These are phyloP conservation scores for Ypsolopha scabrella DNA, from an alignment of 2,888 invertebrate genomes.

Conservation along the genomic window DNA sequence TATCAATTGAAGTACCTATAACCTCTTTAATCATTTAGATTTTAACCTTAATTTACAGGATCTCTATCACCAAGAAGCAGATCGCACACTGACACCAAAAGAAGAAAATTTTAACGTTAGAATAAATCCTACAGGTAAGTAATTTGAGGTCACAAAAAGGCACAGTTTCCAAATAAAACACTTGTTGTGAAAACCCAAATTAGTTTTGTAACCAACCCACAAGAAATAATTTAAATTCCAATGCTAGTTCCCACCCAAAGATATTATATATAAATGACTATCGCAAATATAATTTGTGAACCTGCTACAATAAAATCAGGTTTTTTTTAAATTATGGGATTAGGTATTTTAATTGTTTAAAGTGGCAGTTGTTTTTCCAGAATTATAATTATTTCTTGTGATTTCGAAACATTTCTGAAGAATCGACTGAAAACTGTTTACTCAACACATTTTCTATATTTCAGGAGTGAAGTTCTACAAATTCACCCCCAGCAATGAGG, in stretches of 20 bases:
- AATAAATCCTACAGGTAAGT: constrained; percentile 65
- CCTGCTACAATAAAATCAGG: no score
- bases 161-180: background rate
- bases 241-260: background rate
- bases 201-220: background rate
- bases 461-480: constrained; percentile 56
- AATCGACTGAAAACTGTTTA: no score
- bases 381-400: no score
- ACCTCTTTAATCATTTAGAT: background rate
- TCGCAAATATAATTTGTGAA: no score
- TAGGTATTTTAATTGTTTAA: constrained; percentile 10
- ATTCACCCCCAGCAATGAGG: constrained; percentile 22
- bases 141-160: background rate
- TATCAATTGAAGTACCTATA: no score
- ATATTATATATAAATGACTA: background rate
- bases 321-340: no score
- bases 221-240: background rate
- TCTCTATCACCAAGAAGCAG: constrained; percentile 51
- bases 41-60: constrained; percentile 38
- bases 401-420: no score
- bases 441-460: no score
- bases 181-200: background rate
- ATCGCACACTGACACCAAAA: constrained; percentile 22
- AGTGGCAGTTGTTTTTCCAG: no score
- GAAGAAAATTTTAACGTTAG: constrained; percentile 52